These are phyloP conservation scores for Phymastichus coffea DNA, from an alignment of 1,140 invertebrate species.

Conservation along the genomic window DNA sequence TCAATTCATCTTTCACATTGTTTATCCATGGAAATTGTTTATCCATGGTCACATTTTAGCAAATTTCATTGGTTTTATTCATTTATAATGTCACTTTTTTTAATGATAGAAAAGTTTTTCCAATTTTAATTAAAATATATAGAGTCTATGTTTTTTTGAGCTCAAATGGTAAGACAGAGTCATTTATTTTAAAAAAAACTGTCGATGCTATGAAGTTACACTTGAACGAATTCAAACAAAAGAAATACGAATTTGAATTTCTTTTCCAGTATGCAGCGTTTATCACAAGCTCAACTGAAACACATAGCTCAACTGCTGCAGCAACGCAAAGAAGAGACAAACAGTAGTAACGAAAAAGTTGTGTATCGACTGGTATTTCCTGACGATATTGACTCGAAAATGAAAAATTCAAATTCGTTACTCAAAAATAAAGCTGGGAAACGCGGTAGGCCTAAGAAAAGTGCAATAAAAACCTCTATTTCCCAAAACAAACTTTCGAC, in stretches of 20 bases:
- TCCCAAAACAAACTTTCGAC: constrained; percentile 30
- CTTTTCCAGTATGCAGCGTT: constrained; percentile 60
- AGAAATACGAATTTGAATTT: constrained; percentile 18
- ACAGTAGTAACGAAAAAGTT: constrained; percentile 58
- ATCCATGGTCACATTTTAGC: too few species aligned
- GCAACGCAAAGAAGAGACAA: constrained; percentile 52
- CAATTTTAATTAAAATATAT: too few species aligned
- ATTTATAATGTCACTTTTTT: too few species aligned
- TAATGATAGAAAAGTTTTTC: too few species aligned
- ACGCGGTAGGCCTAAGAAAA: constrained; percentile 52
- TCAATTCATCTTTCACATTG: background rate
- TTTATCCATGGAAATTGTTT: too few species aligned
- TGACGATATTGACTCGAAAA: constrained; percentile 48
- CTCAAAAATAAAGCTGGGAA: constrained; percentile 45
- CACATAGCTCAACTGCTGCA: constrained; percentile 65
- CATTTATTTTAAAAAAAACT: background rate
- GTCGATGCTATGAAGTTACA: constrained; percentile 12
- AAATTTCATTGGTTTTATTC: too few species aligned
- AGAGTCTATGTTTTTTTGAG: too few species aligned
- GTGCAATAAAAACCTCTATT: constrained; percentile 30
- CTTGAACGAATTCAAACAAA: background rate
- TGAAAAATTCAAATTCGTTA: constrained; percentile 34
- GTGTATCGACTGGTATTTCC: constrained; percentile 60
- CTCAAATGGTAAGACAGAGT: background rate
- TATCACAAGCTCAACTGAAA: constrained; percentile 62